Conservation (phyloP, 2,113 vertebrate species). For the Odontophorus gujanensis region DNA sequence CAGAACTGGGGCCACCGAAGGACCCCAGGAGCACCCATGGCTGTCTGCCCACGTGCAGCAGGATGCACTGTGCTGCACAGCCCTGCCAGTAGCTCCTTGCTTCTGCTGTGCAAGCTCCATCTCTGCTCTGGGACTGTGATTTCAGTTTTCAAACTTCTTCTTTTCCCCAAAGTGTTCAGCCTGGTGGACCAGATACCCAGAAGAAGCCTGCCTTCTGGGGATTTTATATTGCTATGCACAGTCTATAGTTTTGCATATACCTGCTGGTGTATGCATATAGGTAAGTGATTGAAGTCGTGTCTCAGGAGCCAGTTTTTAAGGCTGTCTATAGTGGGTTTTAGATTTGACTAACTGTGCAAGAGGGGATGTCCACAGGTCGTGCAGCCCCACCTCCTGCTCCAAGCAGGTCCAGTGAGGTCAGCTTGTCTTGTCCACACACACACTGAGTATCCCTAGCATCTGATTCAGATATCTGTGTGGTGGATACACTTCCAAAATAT, state of each 20-base stretch:
- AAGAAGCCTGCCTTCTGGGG: background rate
- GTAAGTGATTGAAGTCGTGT: background rate
- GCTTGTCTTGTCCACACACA: background rate
- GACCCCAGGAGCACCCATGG: background rate
- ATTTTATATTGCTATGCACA: background rate
- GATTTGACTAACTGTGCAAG: background rate
- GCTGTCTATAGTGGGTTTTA: background rate
- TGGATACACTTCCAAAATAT: background rate
- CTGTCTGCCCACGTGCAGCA: background rate
- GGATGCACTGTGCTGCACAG: rapidly evolving
- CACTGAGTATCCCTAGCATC: background rate
- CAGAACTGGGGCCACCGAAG: background rate
- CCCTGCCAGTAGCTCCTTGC: rapidly evolving
- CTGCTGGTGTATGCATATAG: background rate
- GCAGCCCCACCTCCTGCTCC: background rate
- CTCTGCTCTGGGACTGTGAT: background rate
- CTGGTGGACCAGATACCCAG: background rate
- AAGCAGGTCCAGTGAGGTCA: background rate
- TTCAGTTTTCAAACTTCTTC: background rate
- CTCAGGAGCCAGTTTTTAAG: background rate
- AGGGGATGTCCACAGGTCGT: background rate
- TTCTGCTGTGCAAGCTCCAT: background rate
- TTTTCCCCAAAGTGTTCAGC: background rate
- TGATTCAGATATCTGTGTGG: background rate
- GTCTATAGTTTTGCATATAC: background rate